Conservation (phyloP, 2,113 vertebrate species). For the Rhabdornis inornatus region DNA sequence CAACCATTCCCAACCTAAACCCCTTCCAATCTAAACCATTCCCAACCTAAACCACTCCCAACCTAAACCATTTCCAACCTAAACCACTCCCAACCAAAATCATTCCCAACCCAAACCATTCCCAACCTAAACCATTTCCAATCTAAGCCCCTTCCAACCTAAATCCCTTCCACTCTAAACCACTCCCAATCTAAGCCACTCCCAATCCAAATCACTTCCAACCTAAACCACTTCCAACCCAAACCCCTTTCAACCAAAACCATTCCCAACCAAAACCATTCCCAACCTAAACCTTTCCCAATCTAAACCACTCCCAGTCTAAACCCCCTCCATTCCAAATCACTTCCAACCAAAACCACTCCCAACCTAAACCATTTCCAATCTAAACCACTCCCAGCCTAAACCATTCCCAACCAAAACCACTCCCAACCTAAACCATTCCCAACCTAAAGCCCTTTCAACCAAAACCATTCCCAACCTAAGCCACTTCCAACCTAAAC, state of each 20-base stretch:
- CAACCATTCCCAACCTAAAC: too few species aligned
- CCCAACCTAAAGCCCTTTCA: too few species aligned
- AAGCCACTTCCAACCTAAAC: neutral
- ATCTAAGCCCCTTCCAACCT: too few species aligned
- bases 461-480: too few species aligned
- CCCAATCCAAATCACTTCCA: neutral
- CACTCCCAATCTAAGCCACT: neutral
- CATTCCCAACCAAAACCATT: neutral
- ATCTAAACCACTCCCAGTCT: neutral
- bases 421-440: neutral
- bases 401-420: neutral
- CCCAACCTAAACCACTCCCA: neutral
- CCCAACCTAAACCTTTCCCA: neutral
- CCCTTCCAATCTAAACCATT: too few species aligned
- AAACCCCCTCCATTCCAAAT: too few species aligned
- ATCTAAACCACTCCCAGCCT: accelerated
- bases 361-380: neutral
- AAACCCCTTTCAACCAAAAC: neutral
- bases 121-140: too few species aligned
- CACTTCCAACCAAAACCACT: too few species aligned
- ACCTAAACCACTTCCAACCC: neutral
- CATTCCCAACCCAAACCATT: neutral
- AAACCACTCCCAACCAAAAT: neutral
- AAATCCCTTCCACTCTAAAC: too few species aligned
- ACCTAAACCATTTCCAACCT: neutral